These are phyloP conservation scores for Peromyscus californicus DNA, from an alignment of 2,113 vertebrate species.

Conservation along the genomic window DNA sequence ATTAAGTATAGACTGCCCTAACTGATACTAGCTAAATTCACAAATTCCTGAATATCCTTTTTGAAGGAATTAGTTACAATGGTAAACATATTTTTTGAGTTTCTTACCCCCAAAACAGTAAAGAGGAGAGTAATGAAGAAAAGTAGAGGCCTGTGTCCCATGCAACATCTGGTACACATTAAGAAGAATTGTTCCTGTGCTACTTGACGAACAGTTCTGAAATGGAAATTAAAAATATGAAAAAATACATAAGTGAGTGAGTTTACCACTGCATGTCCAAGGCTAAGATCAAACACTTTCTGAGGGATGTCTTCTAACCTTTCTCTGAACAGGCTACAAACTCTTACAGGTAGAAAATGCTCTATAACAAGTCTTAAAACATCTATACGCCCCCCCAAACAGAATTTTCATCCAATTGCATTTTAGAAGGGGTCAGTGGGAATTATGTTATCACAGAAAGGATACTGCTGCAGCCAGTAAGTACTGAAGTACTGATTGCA, in stretches of 20 bases:
- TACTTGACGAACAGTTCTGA: slow-evolving; percentile 98
- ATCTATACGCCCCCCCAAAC: background rate
- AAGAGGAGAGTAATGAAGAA: slow-evolving; percentile 99
- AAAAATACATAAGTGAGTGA: slow-evolving; percentile 7
- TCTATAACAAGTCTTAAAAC: background rate
- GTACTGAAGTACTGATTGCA: background rate
- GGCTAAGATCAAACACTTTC: background rate
- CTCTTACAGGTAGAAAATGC: background rate
- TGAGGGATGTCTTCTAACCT: background rate
- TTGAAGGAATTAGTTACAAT: slow-evolving; percentile 22
- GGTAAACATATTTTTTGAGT: slow-evolving; percentile 55
- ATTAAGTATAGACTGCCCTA: background rate
- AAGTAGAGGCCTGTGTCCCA: slow-evolving; percentile 98
- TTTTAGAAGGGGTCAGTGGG: background rate
- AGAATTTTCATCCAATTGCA: background rate
- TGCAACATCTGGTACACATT: slow-evolving; percentile 99
- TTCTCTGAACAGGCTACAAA: slow-evolving; percentile 47
- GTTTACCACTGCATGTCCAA: background rate
- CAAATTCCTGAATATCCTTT: background rate
- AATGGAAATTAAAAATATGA: slow-evolving; percentile 68
- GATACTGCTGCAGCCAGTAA: background rate
- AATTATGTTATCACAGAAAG: slow-evolving; percentile 23
- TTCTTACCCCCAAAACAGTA: slow-evolving; percentile 96
- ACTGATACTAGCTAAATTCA: slow-evolving; percentile 37
- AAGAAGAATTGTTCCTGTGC: slow-evolving; percentile 99